Percentiles rank a stretch among this genome's conserved stretches.
phyloP scores from a whole-genome alignment of 2,797 vertebrate genomes.

The Sitta carolinensis region DNA sequence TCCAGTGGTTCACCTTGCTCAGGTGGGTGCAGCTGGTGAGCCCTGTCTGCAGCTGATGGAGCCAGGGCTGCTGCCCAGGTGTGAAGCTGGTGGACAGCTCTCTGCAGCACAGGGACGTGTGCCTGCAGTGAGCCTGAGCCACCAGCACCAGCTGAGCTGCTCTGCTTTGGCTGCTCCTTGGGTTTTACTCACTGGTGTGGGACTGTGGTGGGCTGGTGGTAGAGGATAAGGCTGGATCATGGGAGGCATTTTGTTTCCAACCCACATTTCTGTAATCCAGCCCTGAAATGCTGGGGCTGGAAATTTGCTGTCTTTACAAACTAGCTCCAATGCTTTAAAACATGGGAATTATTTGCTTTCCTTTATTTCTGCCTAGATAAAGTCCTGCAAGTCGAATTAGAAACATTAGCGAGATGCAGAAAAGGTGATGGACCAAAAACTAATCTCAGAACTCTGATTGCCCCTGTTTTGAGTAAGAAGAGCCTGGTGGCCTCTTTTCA shows the following conservation, averaged over 20 bases:
- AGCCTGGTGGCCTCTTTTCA: not conserved
- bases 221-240: not conserved
- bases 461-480: not conserved
- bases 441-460: not conserved
- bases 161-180: not conserved
- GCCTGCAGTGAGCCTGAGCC: not conserved
- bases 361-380: not conserved
- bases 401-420: not conserved
- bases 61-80: not conserved
- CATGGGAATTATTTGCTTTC: not conserved
- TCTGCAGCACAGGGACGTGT: rapidly evolving
- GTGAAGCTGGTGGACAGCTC: not conserved
- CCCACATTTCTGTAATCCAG: not conserved
- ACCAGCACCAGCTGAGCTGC: not conserved
- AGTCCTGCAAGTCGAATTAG: not conserved
- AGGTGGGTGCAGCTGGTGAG: not conserved
- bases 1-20: not conserved
- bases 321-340: not conserved
- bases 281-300: not conserved
- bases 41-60: not conserved
- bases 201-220: not conserved
- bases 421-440: not conserved
- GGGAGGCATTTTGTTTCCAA: not conserved
- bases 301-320: not conserved
- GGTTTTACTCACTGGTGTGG: not conserved